A percentile compares a stretch with the other conserved stretches of the same genome.
These are phyloP conservation scores for Hirtodrosophila confusa DNA, from an alignment of 2,888 invertebrate genomes.

Conservation along the genomic window DNA sequence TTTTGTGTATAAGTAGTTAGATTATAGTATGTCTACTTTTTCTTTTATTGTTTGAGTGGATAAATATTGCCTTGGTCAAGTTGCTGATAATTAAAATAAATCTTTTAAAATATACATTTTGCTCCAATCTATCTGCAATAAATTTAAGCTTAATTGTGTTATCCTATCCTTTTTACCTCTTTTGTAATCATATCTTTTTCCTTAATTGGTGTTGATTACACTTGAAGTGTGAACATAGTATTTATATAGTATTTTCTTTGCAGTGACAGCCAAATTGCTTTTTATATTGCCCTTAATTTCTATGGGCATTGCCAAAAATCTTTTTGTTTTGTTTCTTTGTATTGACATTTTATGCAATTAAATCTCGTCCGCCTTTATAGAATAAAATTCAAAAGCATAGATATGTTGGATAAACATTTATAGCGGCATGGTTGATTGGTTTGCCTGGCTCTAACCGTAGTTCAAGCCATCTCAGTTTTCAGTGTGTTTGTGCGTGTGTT, in stretches of 20 bases:
- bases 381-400: conserved; percentile 14
- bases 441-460: not conserved
- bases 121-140: no score
- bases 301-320: conserved; percentile 15
- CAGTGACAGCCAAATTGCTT: conserved; percentile 5
- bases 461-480: conserved; percentile 3
- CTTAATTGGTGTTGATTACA: not conserved
- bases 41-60: no score
- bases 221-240: conserved; percentile 18
- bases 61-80: no score
- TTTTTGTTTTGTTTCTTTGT: conserved; percentile 15
- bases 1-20: not conserved
- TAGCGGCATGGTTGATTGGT: conserved; percentile 11
- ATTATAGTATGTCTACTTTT: no score
- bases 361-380: conserved; percentile 23
- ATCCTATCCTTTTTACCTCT: no score
- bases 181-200: no score
- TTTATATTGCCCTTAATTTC: conserved; percentile 16
- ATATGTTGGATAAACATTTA: conserved; percentile 4
- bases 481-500: conserved; percentile 8
- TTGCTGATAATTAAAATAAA: no score
- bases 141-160: no score
- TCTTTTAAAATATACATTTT: no score
- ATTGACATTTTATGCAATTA: conserved; percentile 40
- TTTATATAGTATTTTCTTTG: not conserved